Percentiles rank a stretch among this genome's conserved stretches.
Evolutionary conservation across 2,113 vertebrate species (phyloP).

Genomic region (Thamnophis sirtalis): DNA sequence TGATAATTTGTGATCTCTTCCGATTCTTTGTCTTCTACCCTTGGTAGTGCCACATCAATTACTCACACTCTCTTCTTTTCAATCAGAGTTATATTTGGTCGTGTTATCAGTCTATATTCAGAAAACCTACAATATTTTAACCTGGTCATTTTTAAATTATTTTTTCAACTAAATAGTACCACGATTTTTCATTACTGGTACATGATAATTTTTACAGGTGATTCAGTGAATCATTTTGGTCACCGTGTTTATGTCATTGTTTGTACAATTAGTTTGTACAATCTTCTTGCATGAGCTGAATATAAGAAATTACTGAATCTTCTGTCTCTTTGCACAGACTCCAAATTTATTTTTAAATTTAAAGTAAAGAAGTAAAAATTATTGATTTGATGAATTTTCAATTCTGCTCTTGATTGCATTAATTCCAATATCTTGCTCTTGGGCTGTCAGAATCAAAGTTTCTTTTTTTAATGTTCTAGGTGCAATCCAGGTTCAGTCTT

Average conservation of each 20-base stretch:
- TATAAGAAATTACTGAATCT: not conserved
- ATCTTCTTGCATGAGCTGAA: not conserved
- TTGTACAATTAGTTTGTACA: not conserved
- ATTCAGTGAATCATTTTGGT: not conserved
- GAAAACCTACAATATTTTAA: not conserved
- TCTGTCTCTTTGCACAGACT: not conserved
- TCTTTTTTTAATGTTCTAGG: not conserved
- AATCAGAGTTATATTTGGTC: not conserved
- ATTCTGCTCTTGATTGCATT: not conserved
- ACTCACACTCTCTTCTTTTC: not conserved
- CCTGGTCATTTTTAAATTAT: not conserved
- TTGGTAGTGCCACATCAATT: not conserved
- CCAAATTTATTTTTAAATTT: not conserved
- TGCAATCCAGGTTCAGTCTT: not conserved
- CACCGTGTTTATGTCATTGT: not conserved
- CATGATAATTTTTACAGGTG: too few species aligned
- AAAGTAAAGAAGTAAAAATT: not conserved
- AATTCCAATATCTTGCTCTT: not conserved
- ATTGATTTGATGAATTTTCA: not conserved
- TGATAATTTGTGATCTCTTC: not conserved
- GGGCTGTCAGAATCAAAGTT: not conserved
- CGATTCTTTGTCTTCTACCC: not conserved
- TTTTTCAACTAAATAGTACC: not conserved
- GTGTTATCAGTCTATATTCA: not conserved
- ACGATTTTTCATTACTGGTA: not conserved